phyloP scores from a whole-genome alignment of 2,888 invertebrate species.

The Patella caerulea region DNA sequence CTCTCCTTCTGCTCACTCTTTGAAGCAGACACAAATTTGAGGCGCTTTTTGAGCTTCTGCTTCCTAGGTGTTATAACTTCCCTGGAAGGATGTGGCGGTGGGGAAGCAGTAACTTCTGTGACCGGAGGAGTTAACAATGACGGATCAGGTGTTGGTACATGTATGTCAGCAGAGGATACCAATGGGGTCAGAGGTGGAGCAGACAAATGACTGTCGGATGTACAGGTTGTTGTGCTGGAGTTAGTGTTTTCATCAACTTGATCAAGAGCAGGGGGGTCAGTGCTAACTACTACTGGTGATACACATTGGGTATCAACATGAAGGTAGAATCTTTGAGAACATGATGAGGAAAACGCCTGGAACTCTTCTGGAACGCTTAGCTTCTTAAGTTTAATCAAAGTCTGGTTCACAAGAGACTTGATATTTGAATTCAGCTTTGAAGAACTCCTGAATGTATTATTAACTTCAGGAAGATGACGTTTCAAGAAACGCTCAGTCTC shows the following conservation, averaged over 20 bases:
- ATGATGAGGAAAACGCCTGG: not conserved
- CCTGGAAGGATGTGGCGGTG: not conserved
- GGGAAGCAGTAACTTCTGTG: not conserved
- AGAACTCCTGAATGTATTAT: not conserved
- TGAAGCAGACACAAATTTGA: not conserved
- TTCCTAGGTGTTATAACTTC: not conserved
- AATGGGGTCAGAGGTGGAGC: too few species aligned
- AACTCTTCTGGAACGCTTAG: not conserved
- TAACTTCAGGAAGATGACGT: not conserved
- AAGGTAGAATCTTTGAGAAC: not conserved
- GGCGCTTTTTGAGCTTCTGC: not conserved
- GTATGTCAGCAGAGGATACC: too few species aligned
- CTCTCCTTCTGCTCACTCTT: not conserved
- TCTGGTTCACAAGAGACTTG: not conserved
- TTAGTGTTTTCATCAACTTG: too few species aligned
- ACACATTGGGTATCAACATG: too few species aligned
- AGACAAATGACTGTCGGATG: too few species aligned
- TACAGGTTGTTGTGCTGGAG: too few species aligned
- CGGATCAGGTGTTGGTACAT: not conserved
- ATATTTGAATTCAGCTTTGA: not conserved
- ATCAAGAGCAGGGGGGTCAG: too few species aligned
- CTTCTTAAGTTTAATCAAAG: not conserved
- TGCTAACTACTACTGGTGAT: too few species aligned
- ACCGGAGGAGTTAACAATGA: not conserved
- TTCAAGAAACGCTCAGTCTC: conserved; percentile 1